Evolutionary conservation across 2,113 vertebrate genomes (phyloP), one percentile per base, ranked within the genome.

Genomic region (Psettodes erumei): DNA sequence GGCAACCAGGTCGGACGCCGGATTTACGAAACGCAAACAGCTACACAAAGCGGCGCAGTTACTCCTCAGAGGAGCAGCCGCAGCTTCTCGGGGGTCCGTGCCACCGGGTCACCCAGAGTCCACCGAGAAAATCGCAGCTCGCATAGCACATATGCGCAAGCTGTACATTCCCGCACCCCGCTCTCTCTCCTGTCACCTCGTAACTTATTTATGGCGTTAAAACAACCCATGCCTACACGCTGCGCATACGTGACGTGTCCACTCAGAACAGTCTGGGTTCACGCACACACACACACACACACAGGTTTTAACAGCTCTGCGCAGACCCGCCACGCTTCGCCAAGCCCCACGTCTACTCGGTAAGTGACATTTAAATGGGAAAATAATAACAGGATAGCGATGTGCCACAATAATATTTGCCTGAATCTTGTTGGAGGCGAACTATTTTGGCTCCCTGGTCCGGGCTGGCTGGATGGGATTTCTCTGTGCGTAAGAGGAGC

Each of bases 151-250:
- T 43, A 12, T 23, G 43, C 21, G 61, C 30, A 47, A 6, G 38
- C 27, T 45, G 27, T 71, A 65, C 63, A 37, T 68, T 33, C 54
- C 64, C 27, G 56, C 1, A 60, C 32, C 61, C 21, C 47, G 13
- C 53, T 69, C 43, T 19, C 25, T 37, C 25, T 59, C 25, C n/a
- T 28, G 62, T 77, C 18, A 27, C 30, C 75, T 89, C 82, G 77
- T 82, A 19, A 45, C 63, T 87, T 87, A 93, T 92, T 92, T 69
- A 87, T 77, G 43, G 53, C 27, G 8, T 23, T 71, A 71, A 88
- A 84, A 83, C 82, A 27, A 58, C 6, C n/a, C 71, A 86, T 19
- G 62, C 59, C 59, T 68, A 40, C 71, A 56, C 38, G 48, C 23
- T 66, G 58, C 60, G 45, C 58, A 70, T 40, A 50, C 71, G 84